Evolutionary conservation across 1,140 invertebrate genomes (phyloP).

Genomic region (Battus philenor): DNA sequence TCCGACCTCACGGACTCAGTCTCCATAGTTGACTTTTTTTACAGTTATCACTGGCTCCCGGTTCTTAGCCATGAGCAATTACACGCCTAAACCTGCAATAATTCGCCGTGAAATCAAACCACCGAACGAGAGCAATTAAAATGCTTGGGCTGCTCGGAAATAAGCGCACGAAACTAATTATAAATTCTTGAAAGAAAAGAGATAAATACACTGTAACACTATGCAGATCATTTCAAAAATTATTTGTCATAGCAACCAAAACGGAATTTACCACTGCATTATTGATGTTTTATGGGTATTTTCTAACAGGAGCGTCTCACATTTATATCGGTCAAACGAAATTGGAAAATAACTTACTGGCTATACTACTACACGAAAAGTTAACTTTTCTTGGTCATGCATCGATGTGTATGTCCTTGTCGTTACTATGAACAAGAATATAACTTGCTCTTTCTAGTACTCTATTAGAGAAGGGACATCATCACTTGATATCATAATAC

Average conservation of each 20-base stretch:
- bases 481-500: slow-evolving; percentile 1
- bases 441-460: slow-evolving; percentile 10
- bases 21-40: slow-evolving; percentile 70
- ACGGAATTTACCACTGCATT: slow-evolving; percentile 48
- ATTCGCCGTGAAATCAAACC: slow-evolving; percentile 50
- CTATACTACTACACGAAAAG: background rate
- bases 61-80: slow-evolving; percentile 52
- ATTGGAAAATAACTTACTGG: slow-evolving; percentile 25
- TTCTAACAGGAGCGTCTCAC: slow-evolving; percentile 56
- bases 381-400: background rate
- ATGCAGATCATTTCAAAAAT: background rate
- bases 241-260: slow-evolving; percentile 11
- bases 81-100: slow-evolving; percentile 43
- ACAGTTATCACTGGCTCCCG: slow-evolving; percentile 26
- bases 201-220: background rate
- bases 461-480: background rate
- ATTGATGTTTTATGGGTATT: slow-evolving; percentile 46
- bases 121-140: slow-evolving; percentile 62
- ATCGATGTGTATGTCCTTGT: background rate
- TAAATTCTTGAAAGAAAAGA: slow-evolving; percentile 3
- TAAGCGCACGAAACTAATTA: slow-evolving; percentile 30
- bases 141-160: slow-evolving; percentile 45
- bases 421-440: background rate
- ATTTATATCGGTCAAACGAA: slow-evolving; percentile 44
- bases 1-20: slow-evolving; percentile 80